phyloP scores from a whole-genome alignment of 2,113 vertebrate genomes.

The Isurus oxyrinchus region DNA sequence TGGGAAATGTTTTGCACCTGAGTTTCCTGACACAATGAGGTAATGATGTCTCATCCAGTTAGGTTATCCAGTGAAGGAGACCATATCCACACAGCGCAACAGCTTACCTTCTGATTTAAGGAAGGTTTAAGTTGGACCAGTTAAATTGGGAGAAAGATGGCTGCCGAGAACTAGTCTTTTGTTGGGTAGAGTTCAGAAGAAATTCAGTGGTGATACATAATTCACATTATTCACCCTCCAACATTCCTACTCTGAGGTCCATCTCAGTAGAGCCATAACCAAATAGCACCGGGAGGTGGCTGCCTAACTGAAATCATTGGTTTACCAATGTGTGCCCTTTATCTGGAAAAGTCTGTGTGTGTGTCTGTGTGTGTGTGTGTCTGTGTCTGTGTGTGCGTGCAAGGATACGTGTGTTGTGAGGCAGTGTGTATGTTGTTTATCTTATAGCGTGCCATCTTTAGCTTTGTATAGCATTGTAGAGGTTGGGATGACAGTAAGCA shows the following conservation, averaged over 20 bases:
- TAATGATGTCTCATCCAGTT: background rate
- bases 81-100: background rate
- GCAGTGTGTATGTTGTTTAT: too few relatives aligned
- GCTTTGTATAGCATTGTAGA: background rate
- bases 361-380: too few relatives aligned
- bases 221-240: background rate
- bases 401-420: too few relatives aligned
- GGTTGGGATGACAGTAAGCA: background rate
- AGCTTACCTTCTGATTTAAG: background rate
- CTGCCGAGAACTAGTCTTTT: background rate
- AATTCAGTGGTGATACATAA: background rate
- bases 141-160: background rate
- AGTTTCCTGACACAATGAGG: background rate
- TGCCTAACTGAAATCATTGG: background rate
- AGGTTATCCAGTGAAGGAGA: background rate
- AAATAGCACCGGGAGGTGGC: too few relatives aligned
- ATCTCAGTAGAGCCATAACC: background rate
- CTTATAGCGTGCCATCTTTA: too few relatives aligned
- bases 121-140: background rate
- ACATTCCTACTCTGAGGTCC: background rate
- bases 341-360: too few relatives aligned
- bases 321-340: too few relatives aligned
- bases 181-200: background rate
- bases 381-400: too few relatives aligned
- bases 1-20: background rate